These are phyloP conservation scores for Nerophis lumbriciformis DNA, from an alignment of 2,113 vertebrate species.

Conservation along the genomic window DNA sequence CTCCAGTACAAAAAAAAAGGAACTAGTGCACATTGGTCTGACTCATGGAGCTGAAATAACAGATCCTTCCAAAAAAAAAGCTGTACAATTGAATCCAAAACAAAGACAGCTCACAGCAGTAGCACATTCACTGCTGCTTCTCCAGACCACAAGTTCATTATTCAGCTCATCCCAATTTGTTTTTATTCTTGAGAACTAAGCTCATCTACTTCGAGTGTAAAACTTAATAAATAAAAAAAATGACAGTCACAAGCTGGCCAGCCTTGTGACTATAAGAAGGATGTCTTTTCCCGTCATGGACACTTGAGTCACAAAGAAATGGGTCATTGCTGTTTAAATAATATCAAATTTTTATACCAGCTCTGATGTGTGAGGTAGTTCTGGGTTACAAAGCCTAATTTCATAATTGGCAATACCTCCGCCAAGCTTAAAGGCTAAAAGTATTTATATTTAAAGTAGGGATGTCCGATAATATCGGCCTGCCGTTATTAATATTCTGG, in stretches of 20 bases:
- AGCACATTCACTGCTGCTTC: slow-evolving; percentile 27
- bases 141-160: slow-evolving; percentile 24
- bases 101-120: slow-evolving; percentile 18
- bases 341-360: slow-evolving; percentile 22
- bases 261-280: background rate
- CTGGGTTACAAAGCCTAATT: slow-evolving; percentile 7
- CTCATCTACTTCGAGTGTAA: slow-evolving; percentile 20
- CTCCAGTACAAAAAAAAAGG: slow-evolving; percentile 15
- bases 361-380: slow-evolving; percentile 40
- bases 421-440: too few species aligned
- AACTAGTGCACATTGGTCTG: slow-evolving; percentile 23
- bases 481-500: too few species aligned
- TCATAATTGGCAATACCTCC: background rate
- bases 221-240: slow-evolving; percentile 25
- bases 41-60: slow-evolving; percentile 20
- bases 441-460: too few species aligned
- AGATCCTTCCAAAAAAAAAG: slow-evolving; percentile 15
- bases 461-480: too few species aligned
- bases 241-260: slow-evolving; percentile 6
- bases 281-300: slow-evolving; percentile 22
- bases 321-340: slow-evolving; percentile 15
- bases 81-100: slow-evolving; percentile 22
- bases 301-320: slow-evolving; percentile 19
- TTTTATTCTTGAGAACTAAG: slow-evolving; percentile 16
- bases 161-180: slow-evolving; percentile 1